A percentile compares a stretch with the other conserved stretches of the same genome.
Conservation (phyloP, 2,888 invertebrate genomes). For the Didymodactylos carnosus region DNA sequence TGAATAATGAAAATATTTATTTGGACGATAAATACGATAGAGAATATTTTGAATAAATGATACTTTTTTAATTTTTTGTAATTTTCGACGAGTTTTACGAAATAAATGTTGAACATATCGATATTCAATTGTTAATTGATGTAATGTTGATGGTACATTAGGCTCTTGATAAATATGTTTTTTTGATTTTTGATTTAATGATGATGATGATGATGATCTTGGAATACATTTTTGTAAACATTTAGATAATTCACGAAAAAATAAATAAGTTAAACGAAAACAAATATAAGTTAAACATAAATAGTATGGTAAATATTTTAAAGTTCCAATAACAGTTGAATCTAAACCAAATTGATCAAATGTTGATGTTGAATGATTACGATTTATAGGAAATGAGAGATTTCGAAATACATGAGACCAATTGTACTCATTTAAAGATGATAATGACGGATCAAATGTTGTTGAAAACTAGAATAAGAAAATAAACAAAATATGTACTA, state of each 20-base stretch:
- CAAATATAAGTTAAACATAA: not conserved
- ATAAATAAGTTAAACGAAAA: not conserved
- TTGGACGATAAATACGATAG: not conserved
- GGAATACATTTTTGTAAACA: not conserved
- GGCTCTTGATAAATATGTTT: not conserved
- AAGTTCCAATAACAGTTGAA: not conserved
- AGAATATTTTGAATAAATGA: not conserved
- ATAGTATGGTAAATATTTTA: not conserved
- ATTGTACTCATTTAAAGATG: too few relatives aligned
- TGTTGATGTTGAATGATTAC: not conserved
- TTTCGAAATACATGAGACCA: not conserved
- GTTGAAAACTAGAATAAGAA: too few relatives aligned
- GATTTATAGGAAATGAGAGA: not conserved
- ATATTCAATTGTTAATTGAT: not conserved
- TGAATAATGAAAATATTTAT: constrained; percentile 7
- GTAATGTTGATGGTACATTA: not conserved
- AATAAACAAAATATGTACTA: too few relatives aligned
- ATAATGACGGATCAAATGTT: not conserved
- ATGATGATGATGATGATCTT: too few relatives aligned
- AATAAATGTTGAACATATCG: not conserved
- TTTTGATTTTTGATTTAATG: not conserved
- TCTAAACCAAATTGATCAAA: not conserved
- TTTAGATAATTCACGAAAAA: not conserved
- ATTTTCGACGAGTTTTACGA: not conserved
- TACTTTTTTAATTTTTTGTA: not conserved